phyloP scores from a whole-genome alignment of 2,113 vertebrate genomes.

The Daboia siamensis region DNA sequence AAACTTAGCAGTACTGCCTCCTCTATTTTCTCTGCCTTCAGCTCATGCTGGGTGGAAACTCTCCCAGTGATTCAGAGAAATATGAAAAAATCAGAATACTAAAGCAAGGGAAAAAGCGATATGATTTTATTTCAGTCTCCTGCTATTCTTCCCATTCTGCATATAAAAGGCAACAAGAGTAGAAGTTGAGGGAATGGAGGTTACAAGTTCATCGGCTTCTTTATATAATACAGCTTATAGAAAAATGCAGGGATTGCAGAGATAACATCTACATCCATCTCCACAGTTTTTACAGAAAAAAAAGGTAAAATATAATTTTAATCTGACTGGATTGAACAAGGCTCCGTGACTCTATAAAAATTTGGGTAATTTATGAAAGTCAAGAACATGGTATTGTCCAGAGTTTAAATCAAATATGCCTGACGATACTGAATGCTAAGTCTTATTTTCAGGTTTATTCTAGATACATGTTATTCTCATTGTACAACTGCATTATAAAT shows the following conservation, averaged over 20 bases:
- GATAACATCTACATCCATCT: slow-evolving; percentile 9
- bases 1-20: neutral
- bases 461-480: neutral
- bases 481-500: neutral
- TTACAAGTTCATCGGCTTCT: neutral
- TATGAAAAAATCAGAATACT: neutral
- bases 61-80: neutral
- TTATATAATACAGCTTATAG: neutral
- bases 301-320: slow-evolving; percentile 42
- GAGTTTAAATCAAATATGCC: neutral
- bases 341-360: slow-evolving; percentile 34
- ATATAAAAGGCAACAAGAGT: neutral
- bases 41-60: neutral
- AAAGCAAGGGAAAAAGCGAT: neutral
- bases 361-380: slow-evolving; percentile 28
- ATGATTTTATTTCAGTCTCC: neutral
- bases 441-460: slow-evolving; percentile 9
- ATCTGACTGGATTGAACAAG: slow-evolving; percentile 37
- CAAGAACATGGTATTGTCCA: slow-evolving; percentile 43
- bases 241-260: neutral
- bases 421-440: neutral
- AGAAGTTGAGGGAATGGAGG: neutral
- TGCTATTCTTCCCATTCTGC: neutral
- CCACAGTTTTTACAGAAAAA: slow-evolving; percentile 20
- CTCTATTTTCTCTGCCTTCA: neutral